These are phyloP conservation scores for Anniella stebbinsi DNA, from an alignment of 2,797 vertebrate genomes.

Conservation along the genomic window DNA sequence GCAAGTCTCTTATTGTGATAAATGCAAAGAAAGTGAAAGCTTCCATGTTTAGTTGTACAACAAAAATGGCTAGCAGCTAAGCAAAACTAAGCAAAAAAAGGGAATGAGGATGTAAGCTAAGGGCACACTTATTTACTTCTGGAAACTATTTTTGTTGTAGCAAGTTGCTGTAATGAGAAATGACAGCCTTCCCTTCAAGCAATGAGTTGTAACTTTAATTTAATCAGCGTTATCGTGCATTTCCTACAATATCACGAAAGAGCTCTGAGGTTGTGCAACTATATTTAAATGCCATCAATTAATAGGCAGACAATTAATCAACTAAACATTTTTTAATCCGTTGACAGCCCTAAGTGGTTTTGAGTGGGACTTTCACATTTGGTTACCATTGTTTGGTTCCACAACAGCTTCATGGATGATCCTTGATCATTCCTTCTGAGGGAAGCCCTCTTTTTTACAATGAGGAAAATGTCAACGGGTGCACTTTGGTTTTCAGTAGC, in stretches of 20 bases:
- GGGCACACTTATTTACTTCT: not conserved
- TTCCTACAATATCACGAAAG: not conserved
- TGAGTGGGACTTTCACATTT: constrained; percentile 14
- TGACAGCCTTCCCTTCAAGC: not conserved
- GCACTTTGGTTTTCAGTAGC: not conserved
- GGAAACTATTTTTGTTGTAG: not conserved
- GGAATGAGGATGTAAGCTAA: not conserved
- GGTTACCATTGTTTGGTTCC: constrained; percentile 44
- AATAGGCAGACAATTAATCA: not conserved
- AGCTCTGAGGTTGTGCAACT: not conserved
- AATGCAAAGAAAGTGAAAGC: not conserved
- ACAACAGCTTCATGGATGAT: constrained; percentile 27
- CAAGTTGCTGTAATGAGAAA: not conserved
- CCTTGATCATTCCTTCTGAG: constrained; percentile 28
- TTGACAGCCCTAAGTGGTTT: constrained; percentile 15
- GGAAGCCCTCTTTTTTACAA: constrained; percentile 27
- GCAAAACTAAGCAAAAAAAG: not conserved
- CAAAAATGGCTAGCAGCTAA: not conserved
- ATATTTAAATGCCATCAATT: not conserved
- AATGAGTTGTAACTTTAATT: not conserved
- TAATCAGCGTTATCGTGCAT: not conserved
- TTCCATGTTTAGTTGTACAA: not conserved
- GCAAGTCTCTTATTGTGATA: not conserved
- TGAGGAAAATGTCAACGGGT: not conserved
- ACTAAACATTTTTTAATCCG: not conserved